phyloP scores from a whole-genome alignment of 1,140 invertebrate genomes.

The Aphidius gifuensis region DNA sequence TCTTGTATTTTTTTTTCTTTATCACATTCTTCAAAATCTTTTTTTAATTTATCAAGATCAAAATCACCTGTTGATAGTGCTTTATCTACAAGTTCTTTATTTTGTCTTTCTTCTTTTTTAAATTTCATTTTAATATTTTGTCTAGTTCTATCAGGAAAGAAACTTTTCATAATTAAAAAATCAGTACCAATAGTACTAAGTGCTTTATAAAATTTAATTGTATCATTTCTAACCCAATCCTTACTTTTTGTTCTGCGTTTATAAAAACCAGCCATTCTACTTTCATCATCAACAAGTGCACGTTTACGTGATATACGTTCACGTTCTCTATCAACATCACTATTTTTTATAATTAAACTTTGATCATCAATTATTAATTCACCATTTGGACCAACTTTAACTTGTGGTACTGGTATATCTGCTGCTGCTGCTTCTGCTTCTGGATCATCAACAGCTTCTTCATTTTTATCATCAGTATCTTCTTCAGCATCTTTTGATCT shows the following conservation, averaged over 20 bases:
- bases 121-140: slow-evolving; percentile 79
- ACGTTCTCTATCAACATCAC: slow-evolving; percentile 61
- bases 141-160: slow-evolving; percentile 76
- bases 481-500: background rate
- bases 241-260: slow-evolving; percentile 61
- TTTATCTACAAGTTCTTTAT: slow-evolving; percentile 58
- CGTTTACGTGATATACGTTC: slow-evolving; percentile 64
- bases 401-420: slow-evolving; percentile 70
- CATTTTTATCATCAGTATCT: slow-evolving; percentile 30
- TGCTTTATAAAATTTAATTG: slow-evolving; percentile 83
- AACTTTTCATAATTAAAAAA: slow-evolving; percentile 79
- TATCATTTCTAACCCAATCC: slow-evolving; percentile 70
- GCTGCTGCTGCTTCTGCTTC: slow-evolving; percentile 27
- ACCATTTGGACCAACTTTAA: slow-evolving; percentile 85
- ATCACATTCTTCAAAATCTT: slow-evolving; percentile 42
- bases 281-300: slow-evolving; percentile 65
- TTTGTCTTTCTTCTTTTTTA: slow-evolving; percentile 64
- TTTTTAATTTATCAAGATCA: slow-evolving; percentile 53
- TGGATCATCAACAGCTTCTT: slow-evolving; percentile 53
- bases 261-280: slow-evolving; percentile 64
- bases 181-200: slow-evolving; percentile 84
- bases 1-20: slow-evolving; percentile 30
- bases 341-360: slow-evolving; percentile 78
- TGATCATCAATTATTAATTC: slow-evolving; percentile 83
- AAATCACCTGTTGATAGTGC: slow-evolving; percentile 57